Evolutionary conservation across 2,888 invertebrate genomes (phyloP), one percentile per base, ranked within the genome.

Genomic region (Tolmerus cingulatus): DNA sequence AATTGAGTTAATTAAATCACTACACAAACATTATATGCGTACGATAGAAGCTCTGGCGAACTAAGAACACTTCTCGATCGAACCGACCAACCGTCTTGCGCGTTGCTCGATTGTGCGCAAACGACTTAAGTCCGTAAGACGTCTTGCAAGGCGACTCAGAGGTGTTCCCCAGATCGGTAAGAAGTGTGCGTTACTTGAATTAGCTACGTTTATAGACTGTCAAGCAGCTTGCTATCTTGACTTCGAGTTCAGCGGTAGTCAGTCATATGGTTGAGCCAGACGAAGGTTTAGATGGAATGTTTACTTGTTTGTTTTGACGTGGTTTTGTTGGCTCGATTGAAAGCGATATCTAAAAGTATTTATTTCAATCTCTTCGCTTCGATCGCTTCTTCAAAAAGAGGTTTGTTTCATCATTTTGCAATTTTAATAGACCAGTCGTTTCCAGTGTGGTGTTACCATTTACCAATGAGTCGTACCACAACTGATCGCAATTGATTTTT

Each of bases 171-270:
- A 66, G 66, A 27, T 23, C 66, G 66, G 66, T 66, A 19, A n/a
- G 51, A 27, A 81, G 57, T 66, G 82, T 84, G 82, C 82, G 82
- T 66, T 84, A 84, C 82, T 66, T 66, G 66, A 40, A 66, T 66
- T 66, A 66, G 57, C 82, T 34, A 66, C 66, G 66, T n/a, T 66
- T 55, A 84, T 84, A 66, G 66, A 84, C 82, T 84, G 66, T 66
- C 66, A 66, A 66, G n/a, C 19, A 78, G 14, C 23, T 43, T 7
- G 43, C 40, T 40, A 43, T 40, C 79, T 79, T 79, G 8, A 27
- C 51, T 79, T 27, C n/a, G n/a, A 51, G 7, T 30, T 27, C 79
- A 46, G 12, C 79, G 23, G 79, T 23, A 40, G 78, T 23, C 78
- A 40, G 78, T 43, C 78, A 78, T 34, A 78, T 43, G 43, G 43